Evolutionary conservation across 2,113 vertebrate genomes (phyloP).

Genomic region (Macquaria ambigua): DNA sequence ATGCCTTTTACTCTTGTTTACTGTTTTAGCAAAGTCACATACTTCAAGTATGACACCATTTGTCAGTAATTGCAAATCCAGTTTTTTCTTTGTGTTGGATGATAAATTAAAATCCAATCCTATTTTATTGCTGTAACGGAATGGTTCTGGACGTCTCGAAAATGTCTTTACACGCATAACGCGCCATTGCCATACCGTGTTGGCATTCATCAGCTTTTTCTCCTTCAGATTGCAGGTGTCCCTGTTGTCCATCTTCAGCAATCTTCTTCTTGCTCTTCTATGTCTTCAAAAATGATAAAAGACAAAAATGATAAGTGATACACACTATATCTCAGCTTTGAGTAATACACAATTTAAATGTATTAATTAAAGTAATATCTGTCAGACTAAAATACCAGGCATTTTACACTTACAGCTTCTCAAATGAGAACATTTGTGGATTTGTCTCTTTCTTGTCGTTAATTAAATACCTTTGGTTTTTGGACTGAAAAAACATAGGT

Average conservation of each 20-base stretch:
- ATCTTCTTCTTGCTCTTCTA: background rate
- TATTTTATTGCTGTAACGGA: slow-evolving; percentile 30
- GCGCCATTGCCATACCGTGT: slow-evolving; percentile 53
- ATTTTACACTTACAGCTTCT: background rate
- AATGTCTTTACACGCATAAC: slow-evolving; percentile 15
- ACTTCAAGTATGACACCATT: slow-evolving; percentile 48
- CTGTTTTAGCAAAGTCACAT: slow-evolving; percentile 49
- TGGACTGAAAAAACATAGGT: too few species aligned
- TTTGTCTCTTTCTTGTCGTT: background rate
- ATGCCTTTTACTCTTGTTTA: slow-evolving; percentile 19
- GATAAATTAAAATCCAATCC: slow-evolving; percentile 44
- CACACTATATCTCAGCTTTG: background rate
- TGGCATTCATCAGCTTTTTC: slow-evolving; percentile 34
- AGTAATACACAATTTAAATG: background rate
- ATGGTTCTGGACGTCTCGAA: slow-evolving; percentile 8
- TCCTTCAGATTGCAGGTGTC: background rate
- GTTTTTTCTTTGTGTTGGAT: slow-evolving; percentile 9
- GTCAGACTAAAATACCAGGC: background rate
- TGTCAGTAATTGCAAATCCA: slow-evolving; percentile 29
- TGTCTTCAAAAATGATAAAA: background rate
- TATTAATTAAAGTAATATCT: background rate
- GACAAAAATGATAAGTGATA: background rate
- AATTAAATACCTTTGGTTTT: background rate
- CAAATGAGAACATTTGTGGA: background rate
- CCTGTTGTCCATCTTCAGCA: slow-evolving; percentile 3